Percentiles rank a stretch among this genome's conserved stretches.
phyloP scores from a whole-genome alignment of 2,113 vertebrate species.

The Limanda limanda region DNA sequence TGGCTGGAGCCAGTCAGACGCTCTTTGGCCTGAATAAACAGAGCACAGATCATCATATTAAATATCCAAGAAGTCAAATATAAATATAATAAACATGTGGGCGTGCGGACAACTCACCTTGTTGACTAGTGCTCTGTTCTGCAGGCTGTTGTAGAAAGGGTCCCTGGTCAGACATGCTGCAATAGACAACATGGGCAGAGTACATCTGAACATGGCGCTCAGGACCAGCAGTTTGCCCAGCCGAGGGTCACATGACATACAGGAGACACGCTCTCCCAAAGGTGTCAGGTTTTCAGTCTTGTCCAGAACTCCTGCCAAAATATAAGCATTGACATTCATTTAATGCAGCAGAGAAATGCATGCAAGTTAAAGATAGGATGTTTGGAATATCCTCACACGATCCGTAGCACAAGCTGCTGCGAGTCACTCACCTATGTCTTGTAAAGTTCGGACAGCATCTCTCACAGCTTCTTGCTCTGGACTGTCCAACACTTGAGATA shows the following conservation, averaged over 20 bases:
- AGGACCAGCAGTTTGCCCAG: slow-evolving; percentile 94
- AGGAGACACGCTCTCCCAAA: slow-evolving; percentile 89
- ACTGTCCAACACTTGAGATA: slow-evolving; percentile 95
- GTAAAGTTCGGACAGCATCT: slow-evolving; percentile 89
- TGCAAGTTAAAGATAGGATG: neutral
- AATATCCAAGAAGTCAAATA: neutral
- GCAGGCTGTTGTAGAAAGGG: slow-evolving; percentile 94
- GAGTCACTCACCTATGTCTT: slow-evolving; percentile 88
- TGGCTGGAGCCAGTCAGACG: slow-evolving; percentile 85
- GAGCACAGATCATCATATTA: neutral
- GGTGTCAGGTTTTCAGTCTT: slow-evolving; percentile 88
- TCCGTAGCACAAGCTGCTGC: neutral
- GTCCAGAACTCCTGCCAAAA: slow-evolving; percentile 89
- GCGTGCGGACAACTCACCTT: slow-evolving; percentile 82
- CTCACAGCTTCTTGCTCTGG: slow-evolving; percentile 88
- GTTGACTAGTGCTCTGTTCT: slow-evolving; percentile 87
- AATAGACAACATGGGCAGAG: slow-evolving; percentile 89
- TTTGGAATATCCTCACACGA: neutral
- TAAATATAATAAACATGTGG: neutral
- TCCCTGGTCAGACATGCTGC: slow-evolving; percentile 95
- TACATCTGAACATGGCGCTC: slow-evolving; percentile 91
- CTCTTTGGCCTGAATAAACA: slow-evolving; percentile 86
- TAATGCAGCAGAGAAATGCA: neutral
- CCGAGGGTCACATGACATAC: slow-evolving; percentile 93
- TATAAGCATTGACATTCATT: neutral